Percentiles rank a stretch among this genome's conserved stretches.
Conservation (phyloP, 2,888 invertebrate species). For the Oscheius myriophilus region DNA sequence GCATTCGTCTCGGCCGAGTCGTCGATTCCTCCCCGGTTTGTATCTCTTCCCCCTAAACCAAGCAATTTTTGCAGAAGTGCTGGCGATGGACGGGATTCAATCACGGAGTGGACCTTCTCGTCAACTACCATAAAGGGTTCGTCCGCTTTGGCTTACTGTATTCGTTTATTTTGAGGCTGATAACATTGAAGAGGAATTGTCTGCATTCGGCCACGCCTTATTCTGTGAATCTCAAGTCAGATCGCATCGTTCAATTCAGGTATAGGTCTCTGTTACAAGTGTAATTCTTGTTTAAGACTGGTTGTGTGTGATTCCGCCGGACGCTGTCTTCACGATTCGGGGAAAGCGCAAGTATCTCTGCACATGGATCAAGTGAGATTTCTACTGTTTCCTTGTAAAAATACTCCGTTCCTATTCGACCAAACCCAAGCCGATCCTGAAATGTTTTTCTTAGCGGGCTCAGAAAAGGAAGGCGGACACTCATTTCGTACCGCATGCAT, state of each 20-base stretch:
- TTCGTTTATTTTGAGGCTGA: conserved; percentile 30
- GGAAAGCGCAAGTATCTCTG: conserved; percentile 10
- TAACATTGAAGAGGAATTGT: conserved; percentile 51
- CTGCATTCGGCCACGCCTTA: conserved; percentile 45
- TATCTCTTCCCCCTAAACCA: conserved; percentile 7
- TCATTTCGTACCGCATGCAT: too few relatives aligned
- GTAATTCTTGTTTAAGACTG: neutral
- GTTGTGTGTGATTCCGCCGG: conserved; percentile 16
- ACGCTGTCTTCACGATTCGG: conserved; percentile 10
- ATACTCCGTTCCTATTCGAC: too few relatives aligned
- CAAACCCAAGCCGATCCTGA: too few relatives aligned
- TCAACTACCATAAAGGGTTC: conserved; percentile 44
- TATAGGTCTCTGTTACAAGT: conserved; percentile 1
- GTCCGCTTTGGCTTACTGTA: conserved; percentile 3
- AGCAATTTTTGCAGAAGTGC: conserved; percentile 46
- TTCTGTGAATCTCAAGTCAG: conserved; percentile 41
- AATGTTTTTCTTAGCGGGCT: too few relatives aligned
- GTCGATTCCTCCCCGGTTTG: conserved; percentile 45
- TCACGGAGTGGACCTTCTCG: conserved; percentile 57
- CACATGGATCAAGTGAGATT: conserved; percentile 15
- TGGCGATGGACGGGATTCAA: conserved; percentile 66
- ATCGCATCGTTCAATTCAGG: conserved; percentile 51
- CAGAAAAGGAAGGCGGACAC: too few relatives aligned
- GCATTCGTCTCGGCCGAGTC: conserved; percentile 50
- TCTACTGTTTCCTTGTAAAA: too few relatives aligned